phyloP scores from a whole-genome alignment of 1,140 invertebrate genomes.

The Probaryconus sp. region DNA sequence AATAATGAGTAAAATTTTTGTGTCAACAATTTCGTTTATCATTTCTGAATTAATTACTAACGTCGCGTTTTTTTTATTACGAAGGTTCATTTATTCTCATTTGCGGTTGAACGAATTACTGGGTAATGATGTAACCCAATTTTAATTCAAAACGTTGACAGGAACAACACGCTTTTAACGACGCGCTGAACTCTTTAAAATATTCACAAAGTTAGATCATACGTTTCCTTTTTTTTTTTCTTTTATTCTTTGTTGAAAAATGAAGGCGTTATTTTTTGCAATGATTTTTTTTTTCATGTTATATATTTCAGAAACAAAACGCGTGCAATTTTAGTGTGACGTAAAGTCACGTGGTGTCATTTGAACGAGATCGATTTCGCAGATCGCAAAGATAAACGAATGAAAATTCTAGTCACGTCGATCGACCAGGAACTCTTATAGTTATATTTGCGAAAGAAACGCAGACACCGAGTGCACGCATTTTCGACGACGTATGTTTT shows the following conservation, averaged over 20 bases:
- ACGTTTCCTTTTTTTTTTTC: slow-evolving; percentile 21
- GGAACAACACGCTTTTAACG: slow-evolving; percentile 45
- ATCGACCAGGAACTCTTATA: slow-evolving; percentile 44
- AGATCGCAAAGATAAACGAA: slow-evolving; percentile 30
- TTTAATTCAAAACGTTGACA: slow-evolving; percentile 13
- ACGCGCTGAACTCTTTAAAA: slow-evolving; percentile 34
- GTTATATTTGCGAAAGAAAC: slow-evolving; percentile 50
- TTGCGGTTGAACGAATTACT: slow-evolving; percentile 39
- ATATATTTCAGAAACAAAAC: no score
- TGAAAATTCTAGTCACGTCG: slow-evolving; percentile 54
- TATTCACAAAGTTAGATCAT: slow-evolving; percentile 16
- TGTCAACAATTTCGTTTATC: no score
- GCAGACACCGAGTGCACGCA: slow-evolving; percentile 36
- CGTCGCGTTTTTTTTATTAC: no score
- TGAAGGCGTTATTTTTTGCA: slow-evolving; percentile 10
- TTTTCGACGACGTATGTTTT: slow-evolving; percentile 37
- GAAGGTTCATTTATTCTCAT: no score
- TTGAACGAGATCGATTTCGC: slow-evolving; percentile 33
- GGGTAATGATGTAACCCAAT: slow-evolving; percentile 32
- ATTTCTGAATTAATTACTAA: no score
- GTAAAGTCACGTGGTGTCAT: slow-evolving; percentile 35
- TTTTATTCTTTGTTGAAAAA: no score
- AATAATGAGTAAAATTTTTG: no score
- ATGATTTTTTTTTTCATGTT: not conserved
- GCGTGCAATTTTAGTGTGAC: not conserved